These are phyloP conservation scores for Siphlonurus alternatus DNA, from an alignment of 2,888 invertebrate genomes.

Conservation along the genomic window DNA sequence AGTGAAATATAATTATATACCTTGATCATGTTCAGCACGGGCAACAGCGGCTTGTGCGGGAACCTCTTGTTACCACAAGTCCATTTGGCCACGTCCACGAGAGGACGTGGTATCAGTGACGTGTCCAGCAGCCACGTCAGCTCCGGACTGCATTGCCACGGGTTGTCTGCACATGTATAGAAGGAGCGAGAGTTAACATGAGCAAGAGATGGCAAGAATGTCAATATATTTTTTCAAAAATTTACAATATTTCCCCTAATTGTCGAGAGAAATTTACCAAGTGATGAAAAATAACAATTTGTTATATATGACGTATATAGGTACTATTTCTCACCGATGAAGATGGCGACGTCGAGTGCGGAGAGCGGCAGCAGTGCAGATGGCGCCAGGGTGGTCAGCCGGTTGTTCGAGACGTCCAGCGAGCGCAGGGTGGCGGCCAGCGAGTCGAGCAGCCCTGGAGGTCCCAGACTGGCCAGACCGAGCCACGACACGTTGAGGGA, in stretches of 20 bases:
- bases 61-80: constrained; percentile 41
- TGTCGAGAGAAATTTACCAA: neutral
- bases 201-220: too few relatives aligned
- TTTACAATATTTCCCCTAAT: neutral
- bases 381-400: constrained; percentile 30
- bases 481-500: constrained; percentile 24
- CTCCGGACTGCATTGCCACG: constrained; percentile 47
- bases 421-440: constrained; percentile 25
- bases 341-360: constrained; percentile 21
- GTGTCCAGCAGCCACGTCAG: constrained; percentile 43
- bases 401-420: constrained; percentile 37
- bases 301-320: too few relatives aligned
- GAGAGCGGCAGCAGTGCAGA: constrained; percentile 26
- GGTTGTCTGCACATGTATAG: constrained; percentile 35
- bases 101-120: constrained; percentile 29
- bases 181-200: too few relatives aligned
- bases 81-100: constrained; percentile 39
- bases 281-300: too few relatives aligned
- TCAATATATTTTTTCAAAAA: too few relatives aligned
- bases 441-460: constrained; percentile 27
- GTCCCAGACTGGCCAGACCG: constrained; percentile 20
- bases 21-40: constrained; percentile 44
- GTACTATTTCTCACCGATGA: too few relatives aligned
- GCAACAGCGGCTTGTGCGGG: constrained; percentile 42
- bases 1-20: too few relatives aligned